Base-by-base conservation (phyloP, 2,113 vertebrate genomes). In the Pardalotus punctatus region DNA sequence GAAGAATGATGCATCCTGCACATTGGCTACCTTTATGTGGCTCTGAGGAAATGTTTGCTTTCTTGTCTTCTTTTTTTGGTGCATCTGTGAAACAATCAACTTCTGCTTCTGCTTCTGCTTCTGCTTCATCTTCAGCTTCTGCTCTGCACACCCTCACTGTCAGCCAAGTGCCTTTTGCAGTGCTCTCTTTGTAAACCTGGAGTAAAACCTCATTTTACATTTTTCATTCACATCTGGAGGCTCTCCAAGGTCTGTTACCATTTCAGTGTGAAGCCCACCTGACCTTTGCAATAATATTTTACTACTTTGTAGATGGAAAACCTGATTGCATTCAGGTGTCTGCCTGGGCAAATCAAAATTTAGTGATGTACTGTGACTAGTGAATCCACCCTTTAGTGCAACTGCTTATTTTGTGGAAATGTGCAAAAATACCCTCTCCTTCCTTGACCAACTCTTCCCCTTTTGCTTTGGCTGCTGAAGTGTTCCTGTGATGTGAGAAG, bases 341-440 rank as follows among this genome's bases (percentile, higher is more conserved):
- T 56, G 14, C 12, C 40, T 36, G 23, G 33, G 20, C 19, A 83
- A 35, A 36, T 36, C 14, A 62, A 80, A 92, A 77, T 92, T 57
- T 83, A 76, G 50, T 47, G 31, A 56, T 12, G 10, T 12, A 45
- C 6, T 0, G 0, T 45, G 50, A 43, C 15, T 48, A 56, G 7
- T 38, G 36, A 86, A 56, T 15, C 8, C 25, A 77, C 10, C 1
- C 8, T 90, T 72, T 21, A 57, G 25, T 62, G 19, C 20, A 82
- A 15, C 20, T 61, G 35, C 27, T 73, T 35, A n/a, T 78, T 86
- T 62, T 69, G 8, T 81, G 21, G 29, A 91, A 70, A 83, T 35
- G 21, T 33, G 47, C 18, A 89, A 33, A 86, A 86, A 70, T 38
- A 77, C 25, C 8, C n/a, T 12, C 23, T 45, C 16, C 3, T 16